These are phyloP conservation scores for Ephydatia muelleri DNA, from an alignment of 37 sponge, comb jelly and placozoan species.

Conservation along the genomic window DNA sequence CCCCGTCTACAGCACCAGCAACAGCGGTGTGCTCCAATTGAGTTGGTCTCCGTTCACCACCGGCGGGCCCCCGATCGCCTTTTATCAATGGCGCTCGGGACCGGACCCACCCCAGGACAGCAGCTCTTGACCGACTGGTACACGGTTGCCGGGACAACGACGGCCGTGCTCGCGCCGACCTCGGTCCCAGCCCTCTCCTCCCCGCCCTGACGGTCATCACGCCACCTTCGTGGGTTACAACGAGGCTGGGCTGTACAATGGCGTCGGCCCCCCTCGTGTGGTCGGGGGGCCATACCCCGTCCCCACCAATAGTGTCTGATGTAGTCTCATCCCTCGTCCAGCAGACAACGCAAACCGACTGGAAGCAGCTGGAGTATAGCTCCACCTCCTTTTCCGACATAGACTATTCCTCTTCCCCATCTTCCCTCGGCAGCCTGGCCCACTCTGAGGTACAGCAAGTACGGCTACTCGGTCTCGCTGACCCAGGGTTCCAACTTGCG, in stretches of 20 bases:
- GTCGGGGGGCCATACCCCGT: not conserved
- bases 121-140: slow-evolving; percentile 38
- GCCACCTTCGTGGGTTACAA: slow-evolving; percentile 42
- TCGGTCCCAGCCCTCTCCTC: slow-evolving; percentile 9
- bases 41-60: slow-evolving; percentile 39
- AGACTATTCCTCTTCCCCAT: slow-evolving; percentile 36
- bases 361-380: slow-evolving; percentile 30
- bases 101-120: not conserved
- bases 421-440: slow-evolving; percentile 66
- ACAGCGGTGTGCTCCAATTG: slow-evolving; percentile 16
- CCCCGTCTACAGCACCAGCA: slow-evolving; percentile 29
- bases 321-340: slow-evolving; percentile 8
- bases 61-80: slow-evolving; percentile 27
- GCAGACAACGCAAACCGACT: not conserved
- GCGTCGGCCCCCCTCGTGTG: not conserved
- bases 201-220: slow-evolving; percentile 22
- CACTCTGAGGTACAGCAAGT: slow-evolving; percentile 44
- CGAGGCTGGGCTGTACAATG: slow-evolving; percentile 18
- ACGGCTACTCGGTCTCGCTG: slow-evolving; percentile 59
- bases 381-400: slow-evolving; percentile 22
- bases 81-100: slow-evolving; percentile 52
- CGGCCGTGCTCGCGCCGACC: not conserved
- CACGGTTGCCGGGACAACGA: slow-evolving; percentile 9
- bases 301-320: slow-evolving; percentile 44
- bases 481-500: slow-evolving; percentile 37